Base-by-base conservation (phyloP, 2,797 vertebrate genomes). In the Coregonus sp. region DNA sequence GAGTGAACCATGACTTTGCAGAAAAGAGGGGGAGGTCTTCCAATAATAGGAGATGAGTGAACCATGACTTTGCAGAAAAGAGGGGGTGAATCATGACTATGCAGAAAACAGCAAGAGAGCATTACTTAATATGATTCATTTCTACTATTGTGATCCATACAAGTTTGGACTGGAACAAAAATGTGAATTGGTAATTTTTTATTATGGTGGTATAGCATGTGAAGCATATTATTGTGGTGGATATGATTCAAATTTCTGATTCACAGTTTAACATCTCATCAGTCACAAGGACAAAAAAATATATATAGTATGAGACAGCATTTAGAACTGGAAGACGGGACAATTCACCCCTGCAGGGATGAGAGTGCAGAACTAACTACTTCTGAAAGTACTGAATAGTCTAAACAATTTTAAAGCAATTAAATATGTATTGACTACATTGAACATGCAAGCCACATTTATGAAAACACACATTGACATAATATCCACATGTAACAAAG, bases 51-150 rank as follows among this genome's bases (percentile, higher is more conserved):
- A 25, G 52, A 75, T 50, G 56, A 70, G 29, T 50, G 73, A 35
- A 77, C 40, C 33, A 75, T 84, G 80, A 84, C 80, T 69, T 35
- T 4, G 79, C 77, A 79, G 78, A 78, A 80, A 75, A 35, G 1
- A 70, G 15, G 37, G 3, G 12, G 29, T 35, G 31, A 31, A 29
- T 16, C 5, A 59, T 59, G 56, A 37, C 33, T 1, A 5, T 29
- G 70, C 11, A 71, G 14, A 50, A 50, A 71, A 71, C 47, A 51
- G 18, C 20, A 40, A n/a, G 68, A 70, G 6, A 12, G 14, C 47
- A 52, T 50, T 20, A 25, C 20, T 51, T 52, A 12, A 7, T 12
- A 51, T 47, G 1, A 29, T 71, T 71, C 16, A 51, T 71, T 71
- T 71, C 47, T 33, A 7, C 25, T 54, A 25, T 5, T 72, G 20